Evolutionary conservation across 2,888 invertebrate genomes (phyloP).

Genomic region (Invenusta paracnida): DNA sequence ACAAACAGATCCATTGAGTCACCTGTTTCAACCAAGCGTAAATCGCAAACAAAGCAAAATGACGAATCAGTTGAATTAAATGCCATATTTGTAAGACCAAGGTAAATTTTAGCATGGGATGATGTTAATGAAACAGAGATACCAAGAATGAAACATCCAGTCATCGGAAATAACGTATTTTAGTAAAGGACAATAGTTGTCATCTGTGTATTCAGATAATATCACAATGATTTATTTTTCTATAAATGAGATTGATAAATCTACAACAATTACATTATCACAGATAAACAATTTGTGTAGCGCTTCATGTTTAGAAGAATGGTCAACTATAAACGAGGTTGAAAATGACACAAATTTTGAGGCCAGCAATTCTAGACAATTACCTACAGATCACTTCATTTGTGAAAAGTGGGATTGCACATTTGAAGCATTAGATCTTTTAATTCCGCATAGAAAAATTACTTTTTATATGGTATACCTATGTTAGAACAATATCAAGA

Average conservation of each 20-base stretch:
- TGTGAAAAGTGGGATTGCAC: neutral
- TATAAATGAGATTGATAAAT: neutral
- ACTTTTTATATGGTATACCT: neutral
- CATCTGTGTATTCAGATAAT: neutral
- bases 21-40: neutral
- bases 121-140: neutral
- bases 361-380: neutral
- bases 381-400: no score
- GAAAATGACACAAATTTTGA: neutral
- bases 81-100: neutral
- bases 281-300: neutral
- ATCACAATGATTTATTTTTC: neutral
- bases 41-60: neutral
- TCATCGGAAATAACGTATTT: neutral
- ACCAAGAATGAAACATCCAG: neutral
- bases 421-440: neutral
- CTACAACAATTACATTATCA: neutral
- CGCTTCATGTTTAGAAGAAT: neutral
- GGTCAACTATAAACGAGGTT: neutral
- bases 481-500: neutral
- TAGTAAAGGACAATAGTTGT: neutral
- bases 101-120: neutral
- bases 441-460: neutral
- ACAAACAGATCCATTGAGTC: neutral
- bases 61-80: neutral